Conservation (phyloP, 2,888 invertebrate genomes). For the Xylocampa areola region DNA sequence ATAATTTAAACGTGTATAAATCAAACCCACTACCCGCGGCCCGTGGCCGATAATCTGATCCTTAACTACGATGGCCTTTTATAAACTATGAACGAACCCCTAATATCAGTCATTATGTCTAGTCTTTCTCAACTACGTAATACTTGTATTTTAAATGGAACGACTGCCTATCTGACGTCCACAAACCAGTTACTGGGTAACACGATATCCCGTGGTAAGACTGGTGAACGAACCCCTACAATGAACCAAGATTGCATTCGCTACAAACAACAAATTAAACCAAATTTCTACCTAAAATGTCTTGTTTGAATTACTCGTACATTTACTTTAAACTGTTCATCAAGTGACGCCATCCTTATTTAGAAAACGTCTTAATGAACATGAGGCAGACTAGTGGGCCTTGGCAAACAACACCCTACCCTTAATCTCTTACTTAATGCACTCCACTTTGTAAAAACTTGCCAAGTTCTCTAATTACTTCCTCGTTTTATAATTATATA, state of each 20-base stretch:
- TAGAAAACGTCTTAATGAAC: slow-evolving; percentile 60
- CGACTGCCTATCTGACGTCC: too few relatives aligned
- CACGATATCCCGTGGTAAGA: too few relatives aligned
- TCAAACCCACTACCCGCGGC: too few relatives aligned
- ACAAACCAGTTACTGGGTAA: too few relatives aligned
- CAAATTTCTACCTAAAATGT: slow-evolving; percentile 15
- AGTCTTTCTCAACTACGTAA: too few relatives aligned
- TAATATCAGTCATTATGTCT: too few relatives aligned
- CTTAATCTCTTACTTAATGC: slow-evolving; percentile 54
- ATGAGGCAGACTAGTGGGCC: slow-evolving; percentile 46
- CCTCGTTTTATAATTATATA: slow-evolving; percentile 57
- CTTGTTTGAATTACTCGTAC: slow-evolving; percentile 36
- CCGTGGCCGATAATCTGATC: too few relatives aligned
- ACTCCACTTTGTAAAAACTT: slow-evolving; percentile 61
- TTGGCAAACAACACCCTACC: slow-evolving; percentile 59
- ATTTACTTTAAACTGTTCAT: slow-evolving; percentile 34
- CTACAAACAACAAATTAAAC: slow-evolving; percentile 1
- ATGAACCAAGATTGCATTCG: slow-evolving; percentile 9
- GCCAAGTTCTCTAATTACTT: slow-evolving; percentile 61
- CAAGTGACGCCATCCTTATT: slow-evolving; percentile 35
- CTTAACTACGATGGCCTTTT: too few relatives aligned
- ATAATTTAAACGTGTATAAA: too few relatives aligned
- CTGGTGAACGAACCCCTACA: background rate
- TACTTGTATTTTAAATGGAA: too few relatives aligned
- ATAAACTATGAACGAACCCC: too few relatives aligned